Evolutionary conservation across 2,797 vertebrate species (phyloP).

Genomic region (Cynodonichthys magdalenae): DNA sequence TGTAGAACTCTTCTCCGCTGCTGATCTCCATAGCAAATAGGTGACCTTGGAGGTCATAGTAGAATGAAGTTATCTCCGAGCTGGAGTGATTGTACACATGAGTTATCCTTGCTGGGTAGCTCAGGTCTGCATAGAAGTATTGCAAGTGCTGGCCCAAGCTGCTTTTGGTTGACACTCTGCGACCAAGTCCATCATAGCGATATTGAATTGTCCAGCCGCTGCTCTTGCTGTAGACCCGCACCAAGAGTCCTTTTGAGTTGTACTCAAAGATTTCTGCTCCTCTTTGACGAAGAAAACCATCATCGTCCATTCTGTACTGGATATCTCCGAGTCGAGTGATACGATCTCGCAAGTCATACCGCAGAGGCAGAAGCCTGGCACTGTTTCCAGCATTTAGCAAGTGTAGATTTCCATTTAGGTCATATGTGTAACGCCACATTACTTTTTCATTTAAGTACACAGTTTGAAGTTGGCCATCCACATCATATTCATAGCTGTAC

Average conservation of each 20-base stretch:
- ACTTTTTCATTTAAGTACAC: constrained; percentile 96
- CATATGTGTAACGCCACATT: constrained; percentile 97
- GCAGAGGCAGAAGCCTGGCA: constrained; percentile 88
- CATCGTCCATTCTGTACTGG: constrained; percentile 95
- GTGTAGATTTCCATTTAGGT: constrained; percentile 97
- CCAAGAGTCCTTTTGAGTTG: constrained; percentile 95
- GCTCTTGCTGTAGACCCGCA: constrained; percentile 95
- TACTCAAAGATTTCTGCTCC: constrained; percentile 97
- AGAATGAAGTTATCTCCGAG: constrained; percentile 97
- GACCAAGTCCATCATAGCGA: constrained; percentile 93
- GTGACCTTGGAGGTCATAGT: constrained; percentile 97
- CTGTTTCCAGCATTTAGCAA: constrained; percentile 93
- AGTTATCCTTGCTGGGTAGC: constrained; percentile 93
- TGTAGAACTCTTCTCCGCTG: constrained; percentile 97
- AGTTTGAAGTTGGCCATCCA: constrained; percentile 95
- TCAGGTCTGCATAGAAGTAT: constrained; percentile 97
- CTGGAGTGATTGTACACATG: constrained; percentile 98
- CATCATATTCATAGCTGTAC: constrained; percentile 95
- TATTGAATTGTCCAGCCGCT: constrained; percentile 95
- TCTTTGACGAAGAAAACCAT: constrained; percentile 93
- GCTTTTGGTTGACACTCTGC: constrained; percentile 93
- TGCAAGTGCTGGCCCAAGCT: constrained; percentile 94
- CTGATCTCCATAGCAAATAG: constrained; percentile 99
- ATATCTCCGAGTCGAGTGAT: constrained; percentile 96
- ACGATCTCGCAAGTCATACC: constrained; percentile 94